Evolutionary conservation across 1,140 invertebrate species (phyloP).

Genomic region (Drosophila carrolli): DNA sequence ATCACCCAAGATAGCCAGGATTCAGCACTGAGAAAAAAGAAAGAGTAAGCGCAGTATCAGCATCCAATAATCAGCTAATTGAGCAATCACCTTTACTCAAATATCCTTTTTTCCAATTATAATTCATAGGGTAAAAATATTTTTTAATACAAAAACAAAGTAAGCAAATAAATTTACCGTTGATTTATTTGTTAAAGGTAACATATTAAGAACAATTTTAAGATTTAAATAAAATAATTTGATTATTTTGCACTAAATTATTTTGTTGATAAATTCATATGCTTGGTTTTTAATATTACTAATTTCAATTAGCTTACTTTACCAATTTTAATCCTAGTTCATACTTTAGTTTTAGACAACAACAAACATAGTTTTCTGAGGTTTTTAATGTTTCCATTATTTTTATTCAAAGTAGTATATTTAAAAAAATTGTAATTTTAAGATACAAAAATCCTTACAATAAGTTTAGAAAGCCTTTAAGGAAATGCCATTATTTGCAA

Average conservation of each 20-base stretch:
- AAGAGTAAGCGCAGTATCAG: conserved; percentile 5
- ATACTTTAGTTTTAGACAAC: neutral
- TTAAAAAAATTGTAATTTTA: neutral
- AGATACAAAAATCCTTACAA: neutral
- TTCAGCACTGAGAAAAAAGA: conserved; percentile 1
- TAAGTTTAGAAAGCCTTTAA: neutral
- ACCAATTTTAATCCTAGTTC: too few species aligned
- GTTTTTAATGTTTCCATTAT: neutral
- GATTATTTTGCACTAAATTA: too few species aligned
- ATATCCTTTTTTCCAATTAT: neutral
- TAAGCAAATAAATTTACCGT: too few species aligned
- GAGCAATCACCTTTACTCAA: neutral
- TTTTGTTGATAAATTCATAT: too few species aligned
- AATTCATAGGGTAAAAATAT: too few species aligned
- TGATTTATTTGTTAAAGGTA: too few species aligned
- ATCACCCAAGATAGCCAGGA: conserved; percentile 6
- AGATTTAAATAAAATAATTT: too few species aligned
- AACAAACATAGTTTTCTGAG: neutral
- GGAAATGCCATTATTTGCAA: neutral
- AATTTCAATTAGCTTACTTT: too few species aligned
- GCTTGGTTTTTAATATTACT: too few species aligned
- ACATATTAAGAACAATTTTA: too few species aligned
- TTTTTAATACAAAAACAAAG: too few species aligned
- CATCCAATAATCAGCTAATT: conserved; percentile 9
- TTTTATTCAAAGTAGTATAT: neutral